Conservation (phyloP, 2,888 invertebrate genomes). For the Biston stratarius region DNA sequence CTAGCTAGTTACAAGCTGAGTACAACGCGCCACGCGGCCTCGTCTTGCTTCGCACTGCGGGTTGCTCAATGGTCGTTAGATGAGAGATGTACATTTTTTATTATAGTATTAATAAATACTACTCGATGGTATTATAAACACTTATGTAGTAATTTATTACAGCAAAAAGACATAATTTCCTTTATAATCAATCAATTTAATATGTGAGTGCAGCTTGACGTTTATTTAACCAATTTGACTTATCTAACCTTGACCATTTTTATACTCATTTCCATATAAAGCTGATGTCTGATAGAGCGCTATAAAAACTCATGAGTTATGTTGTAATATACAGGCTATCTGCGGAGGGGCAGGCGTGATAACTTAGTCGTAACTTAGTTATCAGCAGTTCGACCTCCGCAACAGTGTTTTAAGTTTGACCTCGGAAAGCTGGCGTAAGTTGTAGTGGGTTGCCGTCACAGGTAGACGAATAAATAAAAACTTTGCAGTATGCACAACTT, state of each 20-base stretch:
- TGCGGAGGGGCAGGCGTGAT: conserved; percentile 20
- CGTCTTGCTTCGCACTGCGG: too few relatives aligned
- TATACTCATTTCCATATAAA: conserved; percentile 35
- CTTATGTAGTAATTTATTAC: too few relatives aligned
- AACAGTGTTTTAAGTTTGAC: conserved; percentile 20
- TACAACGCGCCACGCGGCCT: too few relatives aligned
- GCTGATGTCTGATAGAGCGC: conserved; percentile 31
- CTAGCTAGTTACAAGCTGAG: too few relatives aligned
- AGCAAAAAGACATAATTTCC: too few relatives aligned
- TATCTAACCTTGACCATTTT: conserved; percentile 23
- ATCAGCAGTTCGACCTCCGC: conserved; percentile 24
- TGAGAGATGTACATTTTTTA: too few relatives aligned
- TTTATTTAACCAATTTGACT: too few relatives aligned
- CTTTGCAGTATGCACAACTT: not conserved
- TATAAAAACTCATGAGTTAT: conserved; percentile 34
- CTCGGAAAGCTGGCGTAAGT: conserved; percentile 12
- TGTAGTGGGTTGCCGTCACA: not conserved
- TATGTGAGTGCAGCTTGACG: too few relatives aligned
- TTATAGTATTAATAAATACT: too few relatives aligned
- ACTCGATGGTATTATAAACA: too few relatives aligned
- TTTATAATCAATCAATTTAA: too few relatives aligned
- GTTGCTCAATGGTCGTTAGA: too few relatives aligned
- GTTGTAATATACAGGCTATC: conserved; percentile 30
- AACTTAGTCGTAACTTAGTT: conserved; percentile 25
- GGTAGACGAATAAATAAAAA: not conserved